These are phyloP conservation scores for Zaprionus ornatus DNA, from an alignment of 1,140 invertebrate species.

Conservation along the genomic window DNA sequence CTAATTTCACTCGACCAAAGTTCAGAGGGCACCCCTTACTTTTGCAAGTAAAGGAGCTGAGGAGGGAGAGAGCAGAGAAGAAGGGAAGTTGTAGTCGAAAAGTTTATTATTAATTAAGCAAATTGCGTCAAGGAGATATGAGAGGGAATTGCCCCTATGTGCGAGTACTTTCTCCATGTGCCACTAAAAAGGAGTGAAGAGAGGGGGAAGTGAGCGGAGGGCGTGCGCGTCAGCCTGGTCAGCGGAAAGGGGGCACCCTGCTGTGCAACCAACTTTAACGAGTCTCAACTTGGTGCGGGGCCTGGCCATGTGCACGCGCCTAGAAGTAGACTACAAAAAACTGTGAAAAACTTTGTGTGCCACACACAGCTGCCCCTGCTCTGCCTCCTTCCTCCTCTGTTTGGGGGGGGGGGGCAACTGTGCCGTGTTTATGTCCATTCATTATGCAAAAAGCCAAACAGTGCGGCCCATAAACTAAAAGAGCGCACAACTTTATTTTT, in stretches of 20 bases:
- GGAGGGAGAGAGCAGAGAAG: not conserved
- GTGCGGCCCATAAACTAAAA: slow-evolving; percentile 59
- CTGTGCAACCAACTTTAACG: slow-evolving; percentile 33
- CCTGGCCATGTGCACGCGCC: slow-evolving; percentile 57
- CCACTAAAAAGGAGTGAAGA: slow-evolving; percentile 32
- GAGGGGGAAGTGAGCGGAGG: not conserved
- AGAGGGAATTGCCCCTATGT: slow-evolving; percentile 36
- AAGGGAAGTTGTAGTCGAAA: slow-evolving; percentile 16
- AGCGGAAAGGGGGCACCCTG: not conserved
- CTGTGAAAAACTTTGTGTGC: slow-evolving; percentile 56
- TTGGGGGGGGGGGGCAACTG: not conserved
- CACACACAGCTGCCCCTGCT: not conserved
- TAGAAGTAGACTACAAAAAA: slow-evolving; percentile 35
- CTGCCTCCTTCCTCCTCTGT: no score
- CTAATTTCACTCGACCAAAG: slow-evolving; percentile 43
- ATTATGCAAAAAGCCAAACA: slow-evolving; percentile 76
- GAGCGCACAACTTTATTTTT: slow-evolving; percentile 57
- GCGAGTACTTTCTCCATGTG: slow-evolving; percentile 30
- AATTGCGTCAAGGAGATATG: slow-evolving; percentile 69
- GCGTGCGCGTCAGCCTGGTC: not conserved
- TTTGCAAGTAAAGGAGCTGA: not conserved
- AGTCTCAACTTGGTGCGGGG: not conserved
- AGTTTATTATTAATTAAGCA: slow-evolving; percentile 76
- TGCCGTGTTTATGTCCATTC: slow-evolving; percentile 68
- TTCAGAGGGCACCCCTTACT: slow-evolving; percentile 21